Evolutionary conservation across 2,888 invertebrate genomes (phyloP), one percentile per base, ranked within the genome.

Genomic region (Escarpia spicata): DNA sequence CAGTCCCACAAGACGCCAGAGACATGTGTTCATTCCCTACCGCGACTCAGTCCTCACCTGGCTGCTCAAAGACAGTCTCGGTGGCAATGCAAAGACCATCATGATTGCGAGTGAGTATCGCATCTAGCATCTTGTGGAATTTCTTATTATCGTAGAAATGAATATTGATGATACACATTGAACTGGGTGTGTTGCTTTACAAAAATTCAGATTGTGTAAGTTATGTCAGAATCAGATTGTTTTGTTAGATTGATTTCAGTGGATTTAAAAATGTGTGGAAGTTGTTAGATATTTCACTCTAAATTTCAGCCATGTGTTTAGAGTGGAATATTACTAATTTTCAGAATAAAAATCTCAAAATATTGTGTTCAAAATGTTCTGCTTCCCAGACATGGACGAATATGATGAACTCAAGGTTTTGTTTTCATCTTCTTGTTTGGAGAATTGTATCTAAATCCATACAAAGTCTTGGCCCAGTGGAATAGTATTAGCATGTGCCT

Each of bases 41-140:
- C 97, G 98, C 94, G 98, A 98, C 96, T 98, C 98, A 0, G 97
- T 98, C 15, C 97, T 98, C 93, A 98, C 98, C 94, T 98, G 98
- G 98, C 97, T 98, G 43, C 97, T 98, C 89, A 98, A 98, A 96
- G 98, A 98, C 96, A 98, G 98, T 94, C 97, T 98, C 92, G 98
- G 98, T 75, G 98, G 98, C 94, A 98, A 98, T 95, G 97, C 98
- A 92, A 97, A 97, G 95, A 98, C 98, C 91, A 97, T 98, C 95
- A 98, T 98, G 97, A 97, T 98, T 94, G 98, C 98, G 94, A 98
- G 98, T 98, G 97, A 97, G 97, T 97, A 89, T 26, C 9, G 4
- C 15, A 12, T 10, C 26, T 45, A 43, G 91, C 19, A 9, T 37
- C 10, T 9, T 9, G 43, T 37, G 43, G 96, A 96, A 97, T 26